Evolutionary conservation across 2,888 invertebrate genomes (phyloP).

Genomic region (Mylabris sibirica): DNA sequence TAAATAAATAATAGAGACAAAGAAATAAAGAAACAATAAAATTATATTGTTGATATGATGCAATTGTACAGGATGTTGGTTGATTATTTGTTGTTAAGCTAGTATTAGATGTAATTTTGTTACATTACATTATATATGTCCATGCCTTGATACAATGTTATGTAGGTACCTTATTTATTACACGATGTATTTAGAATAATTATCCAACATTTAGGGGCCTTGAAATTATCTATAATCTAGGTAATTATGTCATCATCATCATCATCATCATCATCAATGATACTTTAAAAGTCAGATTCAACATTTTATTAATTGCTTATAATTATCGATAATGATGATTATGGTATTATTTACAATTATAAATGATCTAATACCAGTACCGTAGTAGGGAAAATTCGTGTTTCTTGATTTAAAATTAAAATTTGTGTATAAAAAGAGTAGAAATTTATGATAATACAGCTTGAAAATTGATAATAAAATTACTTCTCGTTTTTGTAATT

Average conservation of each 20-base stretch:
- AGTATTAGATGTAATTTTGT: slow-evolving; percentile 7
- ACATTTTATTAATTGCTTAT: neutral
- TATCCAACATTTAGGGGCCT: neutral
- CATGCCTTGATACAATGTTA: neutral
- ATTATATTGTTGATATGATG: slow-evolving; percentile 19
- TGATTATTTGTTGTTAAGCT: slow-evolving; percentile 7
- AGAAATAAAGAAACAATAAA: neutral
- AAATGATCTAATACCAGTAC: neutral
- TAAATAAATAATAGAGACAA: neutral
- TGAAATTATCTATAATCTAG: slow-evolving; percentile 9
- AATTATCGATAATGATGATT: neutral
- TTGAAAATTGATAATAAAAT: too few relatives aligned
- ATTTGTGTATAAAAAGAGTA: too few relatives aligned
- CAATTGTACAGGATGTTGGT: slow-evolving; percentile 14
- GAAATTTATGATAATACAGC: too few relatives aligned
- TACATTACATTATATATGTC: neutral
- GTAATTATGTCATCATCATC: slow-evolving; percentile 14
- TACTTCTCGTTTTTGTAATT: too few relatives aligned
- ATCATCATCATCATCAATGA: neutral
- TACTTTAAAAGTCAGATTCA: neutral
- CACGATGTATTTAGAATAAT: slow-evolving; percentile 11
- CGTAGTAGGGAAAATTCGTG: too few relatives aligned
- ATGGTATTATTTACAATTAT: neutral
- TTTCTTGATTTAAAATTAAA: too few relatives aligned
- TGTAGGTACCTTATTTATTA: neutral